These are phyloP conservation scores for Callocephalon fimbriatum DNA, from an alignment of 2,113 vertebrate species.

Conservation along the genomic window DNA sequence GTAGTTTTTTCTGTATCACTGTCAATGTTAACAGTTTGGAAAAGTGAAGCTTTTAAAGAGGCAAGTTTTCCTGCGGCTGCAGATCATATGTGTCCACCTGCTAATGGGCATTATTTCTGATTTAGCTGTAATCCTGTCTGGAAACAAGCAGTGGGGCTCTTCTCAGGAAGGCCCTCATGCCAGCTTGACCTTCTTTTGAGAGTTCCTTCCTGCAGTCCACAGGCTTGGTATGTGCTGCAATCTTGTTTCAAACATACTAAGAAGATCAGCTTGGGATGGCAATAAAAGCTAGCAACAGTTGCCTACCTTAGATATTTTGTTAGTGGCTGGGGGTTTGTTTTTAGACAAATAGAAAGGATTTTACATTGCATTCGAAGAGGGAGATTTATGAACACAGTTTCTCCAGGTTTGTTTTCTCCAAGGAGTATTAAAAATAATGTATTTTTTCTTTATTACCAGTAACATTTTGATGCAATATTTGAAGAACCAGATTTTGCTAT, in stretches of 20 bases:
- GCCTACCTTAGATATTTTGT: neutral
- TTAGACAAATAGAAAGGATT: neutral
- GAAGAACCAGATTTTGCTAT: neutral
- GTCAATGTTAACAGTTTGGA: constrained; percentile 15
- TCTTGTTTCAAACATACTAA: neutral
- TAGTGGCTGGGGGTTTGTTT: neutral
- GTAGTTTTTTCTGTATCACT: neutral
- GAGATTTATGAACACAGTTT: neutral
- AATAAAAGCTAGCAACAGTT: neutral
- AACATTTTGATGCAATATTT: neutral
- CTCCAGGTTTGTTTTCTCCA: neutral
- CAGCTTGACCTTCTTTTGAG: constrained; percentile 18
- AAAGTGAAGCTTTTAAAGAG: constrained; percentile 35
- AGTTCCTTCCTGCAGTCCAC: neutral
- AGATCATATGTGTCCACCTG: neutral
- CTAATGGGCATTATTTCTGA: constrained; percentile 17
- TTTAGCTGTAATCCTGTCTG: neutral
- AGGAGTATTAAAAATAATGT: neutral
- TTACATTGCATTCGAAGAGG: neutral
- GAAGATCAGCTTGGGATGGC: neutral
- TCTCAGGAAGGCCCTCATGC: neutral
- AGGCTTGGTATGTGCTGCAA: neutral
- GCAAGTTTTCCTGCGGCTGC: neutral
- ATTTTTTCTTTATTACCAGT: neutral
- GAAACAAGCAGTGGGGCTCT: neutral